Evolutionary conservation across 1,140 invertebrate genomes (phyloP).

Genomic region (Pogonognathellus flavescens): DNA sequence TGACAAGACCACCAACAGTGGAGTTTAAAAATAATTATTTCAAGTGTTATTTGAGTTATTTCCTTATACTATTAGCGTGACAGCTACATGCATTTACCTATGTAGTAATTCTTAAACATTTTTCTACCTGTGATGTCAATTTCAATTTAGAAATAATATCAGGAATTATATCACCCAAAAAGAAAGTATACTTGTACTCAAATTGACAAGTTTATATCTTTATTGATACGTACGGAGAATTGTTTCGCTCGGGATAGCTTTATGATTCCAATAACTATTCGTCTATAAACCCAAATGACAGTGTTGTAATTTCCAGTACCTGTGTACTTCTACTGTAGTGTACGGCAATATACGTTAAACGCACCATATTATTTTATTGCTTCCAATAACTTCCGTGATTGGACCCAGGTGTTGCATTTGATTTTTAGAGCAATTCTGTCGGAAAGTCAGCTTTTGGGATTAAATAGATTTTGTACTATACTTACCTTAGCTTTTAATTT

Average conservation of each 20-base stretch:
- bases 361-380: too few relatives aligned
- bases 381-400: too few relatives aligned
- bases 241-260: neutral
- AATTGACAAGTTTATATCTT: constrained; percentile 17
- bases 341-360: too few relatives aligned
- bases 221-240: constrained; percentile 9
- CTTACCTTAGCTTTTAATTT: too few relatives aligned
- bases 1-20: constrained; percentile 36
- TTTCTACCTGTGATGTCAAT: neutral
- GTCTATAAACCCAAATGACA: neutral
- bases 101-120: too few relatives aligned
- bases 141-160: neutral
- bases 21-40: neutral
- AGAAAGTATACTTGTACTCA: neutral
- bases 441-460: too few relatives aligned
- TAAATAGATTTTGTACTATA: too few relatives aligned
- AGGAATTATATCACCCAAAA: neutral
- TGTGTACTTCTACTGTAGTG: too few relatives aligned
- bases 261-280: constrained; percentile 2
- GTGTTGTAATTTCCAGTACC: neutral
- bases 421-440: too few relatives aligned
- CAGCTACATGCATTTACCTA: neutral
- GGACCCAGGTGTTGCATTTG: too few relatives aligned
- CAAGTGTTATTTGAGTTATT: neutral
- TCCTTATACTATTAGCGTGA: too few relatives aligned